A percentile compares a stretch with the other conserved stretches of the same genome.
These are phyloP conservation scores for Sceloporus tristichus DNA, from an alignment of 2,113 vertebrate genomes.

Conservation along the genomic window DNA sequence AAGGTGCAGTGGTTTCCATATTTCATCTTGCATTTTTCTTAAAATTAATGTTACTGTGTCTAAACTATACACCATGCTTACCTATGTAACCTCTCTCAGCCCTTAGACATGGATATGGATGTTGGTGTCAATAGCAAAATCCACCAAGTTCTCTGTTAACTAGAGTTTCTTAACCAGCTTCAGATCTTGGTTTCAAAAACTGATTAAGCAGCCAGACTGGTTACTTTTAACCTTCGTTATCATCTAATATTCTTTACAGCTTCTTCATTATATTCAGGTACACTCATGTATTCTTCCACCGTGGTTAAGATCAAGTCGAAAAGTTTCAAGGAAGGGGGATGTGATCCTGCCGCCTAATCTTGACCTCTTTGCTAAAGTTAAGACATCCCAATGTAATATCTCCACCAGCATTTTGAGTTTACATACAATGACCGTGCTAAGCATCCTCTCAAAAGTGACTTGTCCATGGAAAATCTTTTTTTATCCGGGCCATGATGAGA, in stretches of 20 bases:
- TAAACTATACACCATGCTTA: background rate
- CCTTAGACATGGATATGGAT: background rate
- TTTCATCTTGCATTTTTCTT: conserved; percentile 1
- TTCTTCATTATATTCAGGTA: too few relatives aligned
- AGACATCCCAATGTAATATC: background rate
- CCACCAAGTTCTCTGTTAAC: background rate
- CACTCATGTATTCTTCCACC: background rate
- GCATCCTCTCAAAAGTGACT: background rate
- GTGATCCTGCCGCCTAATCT: background rate
- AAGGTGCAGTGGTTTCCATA: conserved; percentile 82
- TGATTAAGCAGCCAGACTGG: too few relatives aligned
- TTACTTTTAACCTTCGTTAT: too few relatives aligned
- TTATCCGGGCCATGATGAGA: too few relatives aligned
- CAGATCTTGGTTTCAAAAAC: too few relatives aligned
- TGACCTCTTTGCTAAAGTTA: background rate
- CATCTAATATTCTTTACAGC: too few relatives aligned
- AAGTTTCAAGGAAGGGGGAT: background rate
- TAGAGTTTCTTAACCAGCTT: too few relatives aligned
- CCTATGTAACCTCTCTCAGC: background rate
- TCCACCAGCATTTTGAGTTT: background rate
- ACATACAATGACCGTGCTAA: too few relatives aligned
- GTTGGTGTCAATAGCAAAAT: background rate
- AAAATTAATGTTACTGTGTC: background rate
- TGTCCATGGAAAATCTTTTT: background rate
- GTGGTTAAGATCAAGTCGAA: background rate